Percentiles rank a stretch among this genome's conserved stretches.
phyloP scores from a whole-genome alignment of 2,888 invertebrate genomes.

The Choreutis nemorana region DNA sequence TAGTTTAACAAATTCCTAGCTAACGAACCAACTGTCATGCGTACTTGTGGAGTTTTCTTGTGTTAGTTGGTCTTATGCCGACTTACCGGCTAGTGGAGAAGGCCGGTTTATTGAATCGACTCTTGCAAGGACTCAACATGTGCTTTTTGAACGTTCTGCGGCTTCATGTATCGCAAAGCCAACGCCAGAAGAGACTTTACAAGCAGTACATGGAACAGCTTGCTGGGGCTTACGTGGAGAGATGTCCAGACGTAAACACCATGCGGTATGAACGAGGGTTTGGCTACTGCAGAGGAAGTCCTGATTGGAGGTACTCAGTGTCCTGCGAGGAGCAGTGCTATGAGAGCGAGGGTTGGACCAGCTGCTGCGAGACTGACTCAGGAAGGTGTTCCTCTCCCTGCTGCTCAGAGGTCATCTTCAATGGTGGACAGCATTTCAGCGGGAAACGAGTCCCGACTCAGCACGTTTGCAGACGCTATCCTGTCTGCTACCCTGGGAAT shows the following conservation, averaged over 20 bases:
- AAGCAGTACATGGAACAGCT: conserved; percentile 59
- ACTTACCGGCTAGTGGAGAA: conserved; percentile 37
- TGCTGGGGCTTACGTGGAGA: conserved; percentile 52
- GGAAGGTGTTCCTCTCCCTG: conserved; percentile 57
- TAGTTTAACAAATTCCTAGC: conserved; percentile 24
- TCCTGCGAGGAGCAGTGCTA: conserved; percentile 41
- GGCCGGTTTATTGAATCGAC: conserved; percentile 21
- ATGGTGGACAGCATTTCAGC: conserved; percentile 55
- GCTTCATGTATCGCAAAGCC: conserved; percentile 60
- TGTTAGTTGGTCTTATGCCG: conserved; percentile 36
- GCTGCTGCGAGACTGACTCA: conserved; percentile 45
- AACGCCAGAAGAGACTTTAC: conserved; percentile 56
- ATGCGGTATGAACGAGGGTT: conserved; percentile 36
- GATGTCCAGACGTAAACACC: conserved; percentile 39
- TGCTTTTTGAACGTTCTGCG: conserved; percentile 66
- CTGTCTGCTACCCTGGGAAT: conserved; percentile 51
- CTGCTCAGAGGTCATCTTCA: conserved; percentile 61
- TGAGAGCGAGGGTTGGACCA: conserved; percentile 32
- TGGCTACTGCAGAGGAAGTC: conserved; percentile 25
- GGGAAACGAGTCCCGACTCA: conserved; percentile 31
- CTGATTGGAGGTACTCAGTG: conserved; percentile 43
- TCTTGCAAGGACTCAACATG: conserved; percentile 43
- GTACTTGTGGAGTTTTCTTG: conserved; percentile 9
- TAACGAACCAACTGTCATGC: conserved; percentile 33
- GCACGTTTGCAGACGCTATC: conserved; percentile 34